Percentiles rank a stretch among this genome's conserved stretches.
These are phyloP conservation scores for Odocoileus hemionus DNA, from an alignment of 2,113 vertebrate genomes.

Conservation along the genomic window DNA sequence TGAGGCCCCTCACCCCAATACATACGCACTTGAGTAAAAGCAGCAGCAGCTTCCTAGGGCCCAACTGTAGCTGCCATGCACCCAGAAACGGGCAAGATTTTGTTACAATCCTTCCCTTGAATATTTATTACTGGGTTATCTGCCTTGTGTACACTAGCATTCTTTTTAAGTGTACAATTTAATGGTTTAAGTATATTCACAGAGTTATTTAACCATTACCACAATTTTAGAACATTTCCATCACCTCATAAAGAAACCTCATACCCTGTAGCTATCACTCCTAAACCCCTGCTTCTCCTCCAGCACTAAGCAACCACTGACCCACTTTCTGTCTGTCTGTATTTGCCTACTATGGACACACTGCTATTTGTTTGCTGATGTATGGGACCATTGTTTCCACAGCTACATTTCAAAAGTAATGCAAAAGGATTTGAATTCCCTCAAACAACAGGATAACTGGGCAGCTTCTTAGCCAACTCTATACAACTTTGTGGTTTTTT, in stretches of 20 bases:
- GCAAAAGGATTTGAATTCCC: not conserved
- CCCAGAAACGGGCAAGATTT: not conserved
- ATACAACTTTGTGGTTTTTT: not conserved
- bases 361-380: not conserved
- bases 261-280: not conserved
- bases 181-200: not conserved
- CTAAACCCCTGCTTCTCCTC: not conserved
- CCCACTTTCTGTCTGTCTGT: not conserved
- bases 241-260: not conserved
- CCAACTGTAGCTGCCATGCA: not conserved
- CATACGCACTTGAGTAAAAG: not conserved
- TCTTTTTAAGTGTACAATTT: not conserved
- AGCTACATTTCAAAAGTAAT: not conserved
- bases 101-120: not conserved
- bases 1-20: not conserved
- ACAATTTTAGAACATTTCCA: constrained; percentile 1
- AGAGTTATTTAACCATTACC: not conserved
- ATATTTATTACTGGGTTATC: not conserved
- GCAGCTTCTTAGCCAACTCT: not conserved
- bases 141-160: not conserved
- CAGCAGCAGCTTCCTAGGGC: not conserved
- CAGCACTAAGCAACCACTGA: not conserved
- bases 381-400: not conserved
- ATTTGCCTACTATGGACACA: not conserved
- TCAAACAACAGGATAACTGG: not conserved